Base-by-base conservation (phyloP, 2,888 invertebrate species). In the Auanema sp. region DNA sequence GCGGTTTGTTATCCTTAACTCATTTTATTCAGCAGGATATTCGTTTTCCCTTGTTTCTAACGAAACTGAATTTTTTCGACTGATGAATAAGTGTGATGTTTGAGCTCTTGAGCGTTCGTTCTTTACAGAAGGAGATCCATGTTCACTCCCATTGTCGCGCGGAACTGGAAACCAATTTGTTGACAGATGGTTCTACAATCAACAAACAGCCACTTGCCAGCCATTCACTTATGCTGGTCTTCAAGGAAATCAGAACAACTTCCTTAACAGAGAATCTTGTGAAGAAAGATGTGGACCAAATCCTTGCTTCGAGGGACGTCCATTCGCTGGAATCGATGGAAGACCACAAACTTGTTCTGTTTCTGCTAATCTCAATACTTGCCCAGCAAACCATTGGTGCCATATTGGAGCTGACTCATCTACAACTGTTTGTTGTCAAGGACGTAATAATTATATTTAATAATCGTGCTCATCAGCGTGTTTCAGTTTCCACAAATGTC, bases 401-500 rank as follows among this genome's bases (percentile, higher is more conserved):
- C 83, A 83, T 61, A 69, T 83, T 52, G 83, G 83, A 33, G 72
- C 73, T 2, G 75, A 76, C 58, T 53, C 68, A 40, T 69, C 71
- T 0, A 79, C 81, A 0, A 83, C 83, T 14, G 81, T 83, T 1
- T 83, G 83, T 68, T 83, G 83, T 54, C 83, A 78, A 6, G 78
- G 77, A 25, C 74, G 76, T 78, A 41, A 47, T 3, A n/a, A n/a
- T n/a, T 16, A 52, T 3, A 5, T 21, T 16, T 6, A 52, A 52
- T 2, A 23, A 52, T 52, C 14, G 4, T 23, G 21, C n/a, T 52
- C 11, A 43, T 14, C 43, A 14, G 10, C 10, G n/a, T n/a, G 5
- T 33, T 69, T 55, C 59, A 76, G 81, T 80, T 12, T 72, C 76
- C 10, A 72, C 75, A 16, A 80, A 78, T 58, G 74, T 77, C 14